Percentiles rank a stretch among this genome's conserved stretches.
phyloP scores from a whole-genome alignment of 2,888 invertebrate genomes.

The Ptilodon capucinus region DNA sequence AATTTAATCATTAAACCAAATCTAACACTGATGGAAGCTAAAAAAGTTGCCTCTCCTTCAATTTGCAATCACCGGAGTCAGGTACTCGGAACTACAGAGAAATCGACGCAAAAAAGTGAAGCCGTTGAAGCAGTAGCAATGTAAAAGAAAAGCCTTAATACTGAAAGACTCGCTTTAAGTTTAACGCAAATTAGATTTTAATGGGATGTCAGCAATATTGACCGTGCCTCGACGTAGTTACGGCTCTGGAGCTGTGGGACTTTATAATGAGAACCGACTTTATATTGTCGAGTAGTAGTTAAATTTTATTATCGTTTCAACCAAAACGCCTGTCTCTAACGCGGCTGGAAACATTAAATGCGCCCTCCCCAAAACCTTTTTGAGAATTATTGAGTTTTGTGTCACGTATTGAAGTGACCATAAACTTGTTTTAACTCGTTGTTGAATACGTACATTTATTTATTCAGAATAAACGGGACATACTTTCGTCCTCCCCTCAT shows the following conservation, averaged over 20 bases:
- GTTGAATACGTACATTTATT: constrained; percentile 64
- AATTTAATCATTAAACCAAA: no score
- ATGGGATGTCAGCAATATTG: constrained; percentile 52
- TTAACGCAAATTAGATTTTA: constrained; percentile 59
- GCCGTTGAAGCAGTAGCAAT: constrained; percentile 34
- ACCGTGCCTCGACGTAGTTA: constrained; percentile 35
- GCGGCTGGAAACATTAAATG: constrained; percentile 9
- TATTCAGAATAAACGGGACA: constrained; percentile 62
- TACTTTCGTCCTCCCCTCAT: constrained; percentile 67
- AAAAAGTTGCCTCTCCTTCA: constrained; percentile 6
- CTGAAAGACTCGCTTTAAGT: constrained; percentile 44
- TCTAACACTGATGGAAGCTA: background rate
- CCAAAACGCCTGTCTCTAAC: background rate
- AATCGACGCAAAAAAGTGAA: constrained; percentile 23
- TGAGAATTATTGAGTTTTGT: constrained; percentile 27
- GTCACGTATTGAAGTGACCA: constrained; percentile 47
- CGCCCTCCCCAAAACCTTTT: constrained; percentile 10
- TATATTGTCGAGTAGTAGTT: constrained; percentile 14
- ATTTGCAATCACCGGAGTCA: constrained; percentile 19
- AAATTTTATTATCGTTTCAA: background rate
- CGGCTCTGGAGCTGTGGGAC: constrained; percentile 19
- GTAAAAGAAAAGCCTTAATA: constrained; percentile 48
- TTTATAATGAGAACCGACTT: constrained; percentile 39
- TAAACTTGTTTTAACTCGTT: constrained; percentile 64
- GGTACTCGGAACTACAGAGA: constrained; percentile 13